Base-by-base conservation (phyloP, 2,888 invertebrate species). In the Keiferia lycopersicella region DNA sequence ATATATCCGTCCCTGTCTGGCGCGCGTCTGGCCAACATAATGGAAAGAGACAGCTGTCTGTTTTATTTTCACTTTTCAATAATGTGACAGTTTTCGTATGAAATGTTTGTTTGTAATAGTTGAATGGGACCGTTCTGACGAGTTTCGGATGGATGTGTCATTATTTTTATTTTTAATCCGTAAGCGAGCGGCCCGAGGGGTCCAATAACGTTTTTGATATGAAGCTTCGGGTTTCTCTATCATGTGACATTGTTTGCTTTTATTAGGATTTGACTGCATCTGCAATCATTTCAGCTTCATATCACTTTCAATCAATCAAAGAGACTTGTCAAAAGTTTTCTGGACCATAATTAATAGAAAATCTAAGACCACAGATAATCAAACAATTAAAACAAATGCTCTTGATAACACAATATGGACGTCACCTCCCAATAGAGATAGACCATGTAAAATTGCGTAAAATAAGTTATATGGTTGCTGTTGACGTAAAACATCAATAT, bases 11-110 rank as follows among this genome's bases (percentile, higher is more conserved):
- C 90, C 76, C 78, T 70, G 73, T 91, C 83, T 75, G 69, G 71
- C 82, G 61, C 68, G 65, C 66, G 67, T 66, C 68, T 67, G 64
- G 65, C 50, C 63, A 58, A 64, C 41, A 63, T 57, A 69, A 61
- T 63, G 65, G 80, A 88, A 71, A 69, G 87, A 78, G 89, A 86
- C 78, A 71, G 81, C 72, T 73, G 76, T 73, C 72, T 69, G 74
- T 82, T 88, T 85, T 87, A 84, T 88, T 89, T 86, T 87, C 86
- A 84, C 86, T 88, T 86, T 86, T 86, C 85, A 85, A 88, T 81
- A 86, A 89, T 89, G 88, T 88, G 89, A 90, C 91, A 91, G 89
- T 86, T 88, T 85, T 86, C 82, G 81, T 87, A 84, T 87, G 87
- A 86, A 85, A 86, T 87, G 86, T 89, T 88, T 90, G 90, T 90